Evolutionary conservation across 2,797 vertebrate species (phyloP).

Genomic region (Euphonia xanthogaster): DNA sequence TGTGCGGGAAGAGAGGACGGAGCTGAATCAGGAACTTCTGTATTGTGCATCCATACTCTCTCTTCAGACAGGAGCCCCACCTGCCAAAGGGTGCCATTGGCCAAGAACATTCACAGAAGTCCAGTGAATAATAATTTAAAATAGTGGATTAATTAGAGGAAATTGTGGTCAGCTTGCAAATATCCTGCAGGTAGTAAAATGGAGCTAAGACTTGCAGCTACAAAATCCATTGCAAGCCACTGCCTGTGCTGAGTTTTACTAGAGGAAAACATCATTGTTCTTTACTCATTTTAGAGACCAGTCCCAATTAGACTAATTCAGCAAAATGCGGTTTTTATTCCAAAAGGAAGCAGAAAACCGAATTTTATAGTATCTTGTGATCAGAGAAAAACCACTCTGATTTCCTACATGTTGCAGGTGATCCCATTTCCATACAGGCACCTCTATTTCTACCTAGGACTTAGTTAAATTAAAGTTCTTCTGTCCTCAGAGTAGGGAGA

Average conservation of each 20-base stretch:
- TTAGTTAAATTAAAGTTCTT: neutral
- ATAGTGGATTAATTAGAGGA: slow-evolving; percentile 32
- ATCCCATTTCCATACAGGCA: neutral
- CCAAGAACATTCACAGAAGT: slow-evolving; percentile 27
- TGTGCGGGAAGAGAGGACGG: neutral
- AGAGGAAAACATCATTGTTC: accelerated
- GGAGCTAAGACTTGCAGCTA: neutral
- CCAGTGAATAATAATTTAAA: slow-evolving; percentile 31
- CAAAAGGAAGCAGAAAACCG: neutral
- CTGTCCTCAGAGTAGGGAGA: neutral
- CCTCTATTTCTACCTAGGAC: neutral
- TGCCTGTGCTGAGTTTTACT: neutral
- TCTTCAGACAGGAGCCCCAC: neutral
- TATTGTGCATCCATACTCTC: neutral
- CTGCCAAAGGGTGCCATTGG: neutral
- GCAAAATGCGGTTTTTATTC: neutral
- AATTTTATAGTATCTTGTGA: neutral
- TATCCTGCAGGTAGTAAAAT: neutral
- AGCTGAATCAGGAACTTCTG: neutral
- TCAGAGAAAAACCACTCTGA: neutral
- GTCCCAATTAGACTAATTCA: neutral
- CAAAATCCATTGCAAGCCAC: neutral
- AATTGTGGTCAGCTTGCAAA: slow-evolving; percentile 9
- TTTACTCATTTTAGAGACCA: neutral
- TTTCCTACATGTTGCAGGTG: accelerated